Conservation (phyloP, 1,140 invertebrate species). For the Zaprionus africanus region DNA sequence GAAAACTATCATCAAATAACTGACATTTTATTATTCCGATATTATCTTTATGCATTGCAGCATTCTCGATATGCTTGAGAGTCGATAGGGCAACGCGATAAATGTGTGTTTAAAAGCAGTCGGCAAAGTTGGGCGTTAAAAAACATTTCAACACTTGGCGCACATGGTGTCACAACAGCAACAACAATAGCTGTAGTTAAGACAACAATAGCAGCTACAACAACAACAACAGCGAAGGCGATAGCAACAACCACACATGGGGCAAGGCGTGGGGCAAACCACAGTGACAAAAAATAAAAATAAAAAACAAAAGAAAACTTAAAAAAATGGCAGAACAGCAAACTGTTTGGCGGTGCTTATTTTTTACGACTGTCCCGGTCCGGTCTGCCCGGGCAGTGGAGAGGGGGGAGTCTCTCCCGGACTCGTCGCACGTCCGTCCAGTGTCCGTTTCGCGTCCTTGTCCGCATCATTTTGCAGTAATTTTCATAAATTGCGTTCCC, state of each 20-base stretch:
- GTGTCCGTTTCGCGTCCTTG: constrained; percentile 47
- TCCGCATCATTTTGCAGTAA: constrained; percentile 69
- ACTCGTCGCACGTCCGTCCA: constrained; percentile 9
- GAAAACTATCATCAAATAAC: too few relatives aligned
- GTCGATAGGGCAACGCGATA: constrained; percentile 32
- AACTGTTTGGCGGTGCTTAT: constrained; percentile 65
- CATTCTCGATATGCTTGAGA: neutral
- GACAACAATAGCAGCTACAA: constrained; percentile 49
- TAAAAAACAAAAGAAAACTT: constrained; percentile 23
- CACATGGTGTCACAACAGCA: constrained; percentile 78
- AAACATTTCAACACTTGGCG: constrained; percentile 77
- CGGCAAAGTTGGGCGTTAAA: constrained; percentile 76
- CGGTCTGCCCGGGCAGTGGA: constrained; percentile 5
- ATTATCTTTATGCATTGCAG: too few relatives aligned
- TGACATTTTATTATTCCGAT: too few relatives aligned
- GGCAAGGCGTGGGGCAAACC: constrained; percentile 43
- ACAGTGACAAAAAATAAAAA: constrained; percentile 52
- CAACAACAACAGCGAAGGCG: constrained; percentile 24
- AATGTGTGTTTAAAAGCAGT: constrained; percentile 68
- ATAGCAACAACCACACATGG: constrained; percentile 42
- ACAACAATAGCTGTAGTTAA: constrained; percentile 48
- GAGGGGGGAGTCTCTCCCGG: neutral
- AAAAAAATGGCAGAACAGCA: constrained; percentile 48
- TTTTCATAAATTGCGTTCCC: constrained; percentile 78
- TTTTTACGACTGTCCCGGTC: constrained; percentile 49